phyloP scores from a whole-genome alignment of 2,888 invertebrate genomes.

The Unio pictorum region DNA sequence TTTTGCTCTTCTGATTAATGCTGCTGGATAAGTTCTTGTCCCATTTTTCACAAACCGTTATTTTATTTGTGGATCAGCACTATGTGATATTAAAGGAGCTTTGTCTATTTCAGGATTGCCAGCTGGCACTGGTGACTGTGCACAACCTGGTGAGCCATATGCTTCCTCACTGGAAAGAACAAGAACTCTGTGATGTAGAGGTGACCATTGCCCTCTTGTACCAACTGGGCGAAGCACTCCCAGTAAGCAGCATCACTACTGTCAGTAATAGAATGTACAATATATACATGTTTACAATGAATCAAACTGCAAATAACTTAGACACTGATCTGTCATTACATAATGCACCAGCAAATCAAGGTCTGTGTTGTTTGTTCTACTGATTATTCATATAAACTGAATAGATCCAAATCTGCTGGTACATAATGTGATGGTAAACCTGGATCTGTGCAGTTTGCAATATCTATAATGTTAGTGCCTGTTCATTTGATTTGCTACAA shows the following conservation, averaged over 20 bases:
- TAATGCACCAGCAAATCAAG: background rate
- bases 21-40: too few species aligned
- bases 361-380: conserved; percentile 1
- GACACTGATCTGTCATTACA: too few species aligned
- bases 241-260: conserved; percentile 54
- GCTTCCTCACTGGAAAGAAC: conserved; percentile 71
- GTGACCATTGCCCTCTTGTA: conserved; percentile 74
- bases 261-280: background rate
- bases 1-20: too few species aligned
- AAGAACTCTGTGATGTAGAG: conserved; percentile 73
- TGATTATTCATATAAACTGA: background rate
- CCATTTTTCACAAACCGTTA: background rate
- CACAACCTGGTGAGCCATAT: conserved; percentile 70
- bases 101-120: conserved; percentile 67
- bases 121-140: conserved; percentile 72
- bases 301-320: too few species aligned
- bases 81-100: too few species aligned
- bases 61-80: background rate
- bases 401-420: too few species aligned
- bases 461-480: too few species aligned
- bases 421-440: too few species aligned
- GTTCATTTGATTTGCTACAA: too few species aligned
- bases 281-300: too few species aligned
- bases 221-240: conserved; percentile 74
- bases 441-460: too few species aligned